A percentile compares a stretch with the other conserved stretches of the same genome.
Conservation (phyloP, 2,113 vertebrate species). For the Nanorana parkeri region DNA sequence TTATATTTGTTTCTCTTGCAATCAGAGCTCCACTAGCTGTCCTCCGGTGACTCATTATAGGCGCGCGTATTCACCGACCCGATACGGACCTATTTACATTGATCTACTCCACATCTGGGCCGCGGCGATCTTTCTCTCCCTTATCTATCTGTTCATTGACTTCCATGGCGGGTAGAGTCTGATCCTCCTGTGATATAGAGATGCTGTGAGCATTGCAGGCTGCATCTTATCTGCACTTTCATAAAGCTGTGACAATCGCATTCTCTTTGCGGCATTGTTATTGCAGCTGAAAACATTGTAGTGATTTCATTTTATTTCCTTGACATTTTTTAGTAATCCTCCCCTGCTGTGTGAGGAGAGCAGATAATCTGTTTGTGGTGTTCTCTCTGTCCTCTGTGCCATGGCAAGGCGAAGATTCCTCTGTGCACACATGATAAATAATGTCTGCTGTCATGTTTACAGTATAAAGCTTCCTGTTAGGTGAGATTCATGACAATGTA, state of each 20-base stretch:
- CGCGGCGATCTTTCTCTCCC: background rate
- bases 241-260: conserved; percentile 35
- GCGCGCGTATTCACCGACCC: too few species aligned
- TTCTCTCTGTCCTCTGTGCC: conserved; percentile 1
- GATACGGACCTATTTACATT: background rate
- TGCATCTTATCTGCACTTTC: background rate
- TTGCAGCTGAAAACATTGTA: background rate
- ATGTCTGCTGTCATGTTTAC: conserved; percentile 1
- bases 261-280: conserved; percentile 23
- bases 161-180: conserved; percentile 15
- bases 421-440: background rate
- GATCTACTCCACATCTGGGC: conserved; percentile 19
- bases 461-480: conserved; percentile 14
- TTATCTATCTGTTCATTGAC: conserved; percentile 26
- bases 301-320: background rate
- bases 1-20: too few species aligned
- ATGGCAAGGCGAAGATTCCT: conserved; percentile 8
- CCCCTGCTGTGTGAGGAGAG: background rate
- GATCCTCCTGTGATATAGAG: background rate
- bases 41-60: background rate
- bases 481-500: background rate
- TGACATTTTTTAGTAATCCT: conserved; percentile 23
- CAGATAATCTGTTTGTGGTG: background rate
- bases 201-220: background rate
- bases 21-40: background rate